Percentiles rank a stretch among this genome's conserved stretches.
phyloP scores from a whole-genome alignment of 2,113 vertebrate species.

The Neodontobutis hainanensis region DNA sequence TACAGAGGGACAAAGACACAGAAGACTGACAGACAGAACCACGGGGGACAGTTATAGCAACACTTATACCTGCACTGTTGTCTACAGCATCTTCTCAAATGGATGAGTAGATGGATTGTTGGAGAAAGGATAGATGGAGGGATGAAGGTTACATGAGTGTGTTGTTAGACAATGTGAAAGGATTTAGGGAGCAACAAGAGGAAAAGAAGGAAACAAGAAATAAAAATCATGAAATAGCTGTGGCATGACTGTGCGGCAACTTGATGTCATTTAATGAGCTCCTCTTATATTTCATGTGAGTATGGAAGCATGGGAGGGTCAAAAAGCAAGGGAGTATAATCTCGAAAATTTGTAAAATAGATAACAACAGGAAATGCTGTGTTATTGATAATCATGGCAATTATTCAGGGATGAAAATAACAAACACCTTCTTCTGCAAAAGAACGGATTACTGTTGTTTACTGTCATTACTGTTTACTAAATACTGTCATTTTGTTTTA shows the following conservation, averaged over 20 bases:
- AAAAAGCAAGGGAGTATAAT: constrained; percentile 1
- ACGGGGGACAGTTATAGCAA: constrained; percentile 48
- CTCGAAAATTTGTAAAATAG: constrained; percentile 2
- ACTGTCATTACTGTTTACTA: neutral
- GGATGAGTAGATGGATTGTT: constrained; percentile 63
- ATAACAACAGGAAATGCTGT: neutral
- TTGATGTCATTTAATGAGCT: constrained; percentile 23
- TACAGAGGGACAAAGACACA: constrained; percentile 1
- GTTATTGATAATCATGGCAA: too few relatives aligned
- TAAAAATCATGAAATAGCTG: constrained; percentile 59
- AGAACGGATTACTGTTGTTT: neutral
- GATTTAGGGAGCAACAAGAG: constrained; percentile 36
- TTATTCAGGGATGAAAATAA: too few relatives aligned
- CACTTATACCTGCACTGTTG: constrained; percentile 74
- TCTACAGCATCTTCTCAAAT: constrained; percentile 65
- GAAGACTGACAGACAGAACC: constrained; percentile 32
- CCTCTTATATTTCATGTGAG: constrained; percentile 1
- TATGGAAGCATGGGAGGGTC: constrained; percentile 19
- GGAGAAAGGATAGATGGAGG: constrained; percentile 26
- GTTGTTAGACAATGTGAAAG: constrained; percentile 16
- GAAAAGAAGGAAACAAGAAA: constrained; percentile 66
- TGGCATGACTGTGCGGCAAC: constrained; percentile 26
- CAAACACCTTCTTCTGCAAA: too few relatives aligned
- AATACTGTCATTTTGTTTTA: neutral
- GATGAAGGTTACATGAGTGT: constrained; percentile 18